Conservation (phyloP, 1,140 invertebrate genomes). For the Olivierus martensii region DNA sequence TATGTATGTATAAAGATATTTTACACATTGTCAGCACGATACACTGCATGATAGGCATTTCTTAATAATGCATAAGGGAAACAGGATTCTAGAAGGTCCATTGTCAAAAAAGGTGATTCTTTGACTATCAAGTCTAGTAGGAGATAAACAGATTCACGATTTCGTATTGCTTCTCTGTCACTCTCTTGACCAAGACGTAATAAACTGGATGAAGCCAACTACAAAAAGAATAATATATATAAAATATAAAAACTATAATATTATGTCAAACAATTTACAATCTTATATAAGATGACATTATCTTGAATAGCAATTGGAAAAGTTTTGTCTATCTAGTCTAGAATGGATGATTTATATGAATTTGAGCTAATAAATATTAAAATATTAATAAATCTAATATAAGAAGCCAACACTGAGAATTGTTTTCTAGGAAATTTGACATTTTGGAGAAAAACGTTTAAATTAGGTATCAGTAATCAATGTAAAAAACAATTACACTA, state of each 20-base stretch:
- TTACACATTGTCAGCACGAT: slow-evolving; percentile 35
- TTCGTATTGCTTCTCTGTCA: slow-evolving; percentile 83
- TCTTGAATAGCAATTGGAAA: too few relatives aligned
- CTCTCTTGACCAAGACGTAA: slow-evolving; percentile 85
- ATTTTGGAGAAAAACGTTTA: too few relatives aligned
- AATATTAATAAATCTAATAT: too few relatives aligned
- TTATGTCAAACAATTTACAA: background rate
- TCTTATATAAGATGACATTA: too few relatives aligned
- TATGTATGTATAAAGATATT: background rate
- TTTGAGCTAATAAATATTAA: too few relatives aligned
- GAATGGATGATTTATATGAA: too few relatives aligned
- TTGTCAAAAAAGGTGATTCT: slow-evolving; percentile 92
- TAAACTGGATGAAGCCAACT: slow-evolving; percentile 85
- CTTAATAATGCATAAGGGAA: slow-evolving; percentile 93
- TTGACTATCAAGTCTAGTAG: slow-evolving; percentile 89
- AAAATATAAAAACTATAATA: background rate
- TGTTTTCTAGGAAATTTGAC: too few relatives aligned
- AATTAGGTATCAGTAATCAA: too few relatives aligned
- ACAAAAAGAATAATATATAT: slow-evolving; percentile 11
- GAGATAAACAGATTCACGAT: slow-evolving; percentile 91
- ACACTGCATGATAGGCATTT: slow-evolving; percentile 91
- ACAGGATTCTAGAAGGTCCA: slow-evolving; percentile 95
- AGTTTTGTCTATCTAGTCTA: too few relatives aligned
- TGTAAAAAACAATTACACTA: too few relatives aligned
- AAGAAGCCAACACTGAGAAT: too few relatives aligned